Conservation (phyloP, 2,888 invertebrate genomes). For the Tiliacea citrago region DNA sequence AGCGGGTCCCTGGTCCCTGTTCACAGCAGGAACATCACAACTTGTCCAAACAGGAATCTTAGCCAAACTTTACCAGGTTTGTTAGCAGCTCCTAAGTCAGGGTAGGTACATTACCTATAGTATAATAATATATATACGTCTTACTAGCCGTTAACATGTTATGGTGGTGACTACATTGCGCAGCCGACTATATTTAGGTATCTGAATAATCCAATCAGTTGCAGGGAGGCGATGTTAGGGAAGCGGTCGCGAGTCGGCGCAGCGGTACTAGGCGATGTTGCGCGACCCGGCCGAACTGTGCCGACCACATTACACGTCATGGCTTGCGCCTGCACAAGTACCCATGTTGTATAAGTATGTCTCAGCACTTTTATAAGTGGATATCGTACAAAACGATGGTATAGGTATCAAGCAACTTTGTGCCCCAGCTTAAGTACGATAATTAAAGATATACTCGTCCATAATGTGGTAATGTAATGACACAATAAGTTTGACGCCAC, state of each 20-base stretch:
- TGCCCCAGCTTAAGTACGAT: neutral
- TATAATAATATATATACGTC: too few species aligned
- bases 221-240: constrained; percentile 28
- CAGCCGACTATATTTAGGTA: constrained; percentile 22
- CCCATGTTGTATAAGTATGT: neutral
- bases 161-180: constrained; percentile 30
- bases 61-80: neutral
- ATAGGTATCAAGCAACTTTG: constrained; percentile 13
- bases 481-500: constrained; percentile 15
- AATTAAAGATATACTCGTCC: constrained; percentile 5
- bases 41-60: neutral
- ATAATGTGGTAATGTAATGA: constrained; percentile 9
- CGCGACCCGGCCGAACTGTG: constrained; percentile 18
- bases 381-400: constrained; percentile 20
- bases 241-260: constrained; percentile 7
- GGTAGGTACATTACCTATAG: neutral
- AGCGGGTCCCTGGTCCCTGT: neutral
- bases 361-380: constrained; percentile 6
- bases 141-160: neutral
- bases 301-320: constrained; percentile 20
- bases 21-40: neutral
- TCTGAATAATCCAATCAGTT: constrained; percentile 34
- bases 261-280: constrained; percentile 12
- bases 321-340: neutral
- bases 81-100: neutral